Evolutionary conservation across 2,797 vertebrate genomes (phyloP).

Genomic region (Eidolon dupreanum): DNA sequence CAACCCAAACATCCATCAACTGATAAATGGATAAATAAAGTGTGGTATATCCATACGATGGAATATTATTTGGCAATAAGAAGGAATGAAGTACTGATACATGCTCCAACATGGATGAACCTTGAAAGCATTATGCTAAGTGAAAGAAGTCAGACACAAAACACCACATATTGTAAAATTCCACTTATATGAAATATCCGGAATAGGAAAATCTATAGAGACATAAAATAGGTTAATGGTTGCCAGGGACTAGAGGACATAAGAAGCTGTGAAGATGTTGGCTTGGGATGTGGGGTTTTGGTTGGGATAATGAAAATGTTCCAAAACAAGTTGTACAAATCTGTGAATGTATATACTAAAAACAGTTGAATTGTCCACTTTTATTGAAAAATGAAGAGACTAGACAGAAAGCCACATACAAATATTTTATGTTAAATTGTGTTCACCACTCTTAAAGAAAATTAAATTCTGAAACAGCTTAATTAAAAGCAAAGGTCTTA

Average conservation of each 20-base stretch:
- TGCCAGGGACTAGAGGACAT: neutral
- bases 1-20: neutral
- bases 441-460: constrained; percentile 23
- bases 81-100: neutral
- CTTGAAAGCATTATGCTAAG: neutral
- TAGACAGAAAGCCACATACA: neutral
- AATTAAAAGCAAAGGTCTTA: constrained; percentile 5
- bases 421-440: neutral
- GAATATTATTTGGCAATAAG: neutral
- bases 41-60: neutral
- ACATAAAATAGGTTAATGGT: neutral
- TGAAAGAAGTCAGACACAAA: neutral
- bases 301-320: neutral
- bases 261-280: neutral
- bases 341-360: neutral
- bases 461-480: constrained; percentile 11
- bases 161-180: neutral
- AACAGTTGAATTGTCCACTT: neutral
- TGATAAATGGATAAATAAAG: neutral
- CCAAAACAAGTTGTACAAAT: neutral
- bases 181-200: neutral
- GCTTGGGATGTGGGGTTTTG: neutral
- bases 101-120: neutral
- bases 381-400: neutral
- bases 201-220: neutral